phyloP scores from a whole-genome alignment of 2,888 invertebrate species.

The Caradrina clavipalpis region DNA sequence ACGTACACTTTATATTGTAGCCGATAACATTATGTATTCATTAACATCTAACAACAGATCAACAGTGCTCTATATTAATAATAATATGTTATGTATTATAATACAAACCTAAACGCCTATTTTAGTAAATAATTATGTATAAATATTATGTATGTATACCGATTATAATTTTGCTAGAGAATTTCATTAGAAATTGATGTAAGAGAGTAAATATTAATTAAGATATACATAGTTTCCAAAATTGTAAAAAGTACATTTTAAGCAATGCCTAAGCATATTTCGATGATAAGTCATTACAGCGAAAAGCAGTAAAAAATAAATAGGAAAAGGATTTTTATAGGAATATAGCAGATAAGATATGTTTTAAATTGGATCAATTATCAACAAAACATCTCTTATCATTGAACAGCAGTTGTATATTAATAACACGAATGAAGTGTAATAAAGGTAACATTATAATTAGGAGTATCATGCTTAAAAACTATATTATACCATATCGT shows the following conservation, averaged over 20 bases:
- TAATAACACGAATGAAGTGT: constrained; percentile 21
- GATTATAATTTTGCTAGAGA: constrained; percentile 13
- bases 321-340: constrained; percentile 7
- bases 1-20: constrained; percentile 37
- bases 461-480: constrained; percentile 40
- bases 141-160: not conserved
- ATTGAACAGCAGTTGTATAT: constrained; percentile 33
- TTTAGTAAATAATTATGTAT: constrained; percentile 4
- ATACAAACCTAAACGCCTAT: constrained; percentile 57
- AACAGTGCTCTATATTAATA: constrained; percentile 53
- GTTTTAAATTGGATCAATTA: constrained; percentile 46
- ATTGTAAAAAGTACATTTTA: constrained; percentile 27
- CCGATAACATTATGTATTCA: constrained; percentile 33
- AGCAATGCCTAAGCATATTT: constrained; percentile 35
- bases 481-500: constrained; percentile 28
- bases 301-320: constrained; percentile 10
- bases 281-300: constrained; percentile 34
- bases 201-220: constrained; percentile 25
- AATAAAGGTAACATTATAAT: constrained; percentile 23
- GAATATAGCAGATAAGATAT: constrained; percentile 36
- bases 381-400: constrained; percentile 30
- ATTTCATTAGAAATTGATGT: constrained; percentile 10
- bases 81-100: constrained; percentile 22
- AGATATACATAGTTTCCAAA: constrained; percentile 14
- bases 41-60: constrained; percentile 55